Evolutionary conservation across 2,797 vertebrate species (phyloP).

Genomic region (Scyliorhinus canicula): DNA sequence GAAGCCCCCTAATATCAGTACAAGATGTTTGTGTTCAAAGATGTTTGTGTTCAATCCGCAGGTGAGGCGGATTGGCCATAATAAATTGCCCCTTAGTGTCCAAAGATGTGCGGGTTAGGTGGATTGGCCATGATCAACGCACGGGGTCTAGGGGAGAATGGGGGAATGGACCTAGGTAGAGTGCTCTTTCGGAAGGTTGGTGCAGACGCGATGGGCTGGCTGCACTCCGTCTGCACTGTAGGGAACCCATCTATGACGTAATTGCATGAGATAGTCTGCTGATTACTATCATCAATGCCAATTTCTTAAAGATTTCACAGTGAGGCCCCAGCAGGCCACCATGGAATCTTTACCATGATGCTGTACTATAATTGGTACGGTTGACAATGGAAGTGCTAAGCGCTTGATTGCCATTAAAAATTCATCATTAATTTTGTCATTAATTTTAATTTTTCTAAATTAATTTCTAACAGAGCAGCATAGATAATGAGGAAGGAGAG

Average conservation of each 20-base stretch:
- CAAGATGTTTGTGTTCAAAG: too few species aligned
- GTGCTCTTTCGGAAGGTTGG: too few species aligned
- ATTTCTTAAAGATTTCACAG: neutral
- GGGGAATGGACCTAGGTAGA: too few species aligned
- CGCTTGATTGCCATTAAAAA: neutral
- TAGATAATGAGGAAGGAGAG: neutral
- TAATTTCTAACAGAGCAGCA: neutral
- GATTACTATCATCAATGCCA: neutral
- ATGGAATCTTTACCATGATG: neutral
- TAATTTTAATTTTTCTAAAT: neutral
- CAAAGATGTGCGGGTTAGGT: too few species aligned
- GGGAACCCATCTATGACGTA: neutral
- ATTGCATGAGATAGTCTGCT: neutral
- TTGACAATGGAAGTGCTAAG: neutral
- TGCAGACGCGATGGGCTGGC: too few species aligned
- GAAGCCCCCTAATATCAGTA: too few species aligned
- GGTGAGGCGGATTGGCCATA: too few species aligned
- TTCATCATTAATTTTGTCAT: neutral
- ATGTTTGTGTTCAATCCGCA: too few species aligned
- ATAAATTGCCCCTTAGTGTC: too few species aligned
- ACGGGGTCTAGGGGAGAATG: too few species aligned
- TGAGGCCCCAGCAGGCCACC: neutral
- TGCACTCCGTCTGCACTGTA: too few species aligned
- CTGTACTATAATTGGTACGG: neutral
- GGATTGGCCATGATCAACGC: too few species aligned